Conservation (phyloP, 2,797 vertebrate genomes). For the Enteromius radiatus region DNA sequence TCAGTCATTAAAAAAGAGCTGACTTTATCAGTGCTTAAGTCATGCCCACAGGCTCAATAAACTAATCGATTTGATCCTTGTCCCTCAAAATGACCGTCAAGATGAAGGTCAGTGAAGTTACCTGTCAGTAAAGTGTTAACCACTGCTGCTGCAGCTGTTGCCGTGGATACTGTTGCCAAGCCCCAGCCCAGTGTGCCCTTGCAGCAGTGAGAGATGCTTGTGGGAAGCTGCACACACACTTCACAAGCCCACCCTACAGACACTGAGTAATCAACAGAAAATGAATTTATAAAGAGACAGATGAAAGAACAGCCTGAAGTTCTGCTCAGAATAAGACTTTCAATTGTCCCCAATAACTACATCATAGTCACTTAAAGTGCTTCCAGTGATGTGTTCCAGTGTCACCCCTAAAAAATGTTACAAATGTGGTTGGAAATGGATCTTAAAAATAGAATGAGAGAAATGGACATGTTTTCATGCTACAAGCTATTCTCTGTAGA, state of each 20-base stretch:
- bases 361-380: constrained; percentile 3
- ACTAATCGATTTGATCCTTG: constrained; percentile 17
- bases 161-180: constrained; percentile 74
- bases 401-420: background rate
- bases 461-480: background rate
- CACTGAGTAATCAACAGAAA: constrained; percentile 27
- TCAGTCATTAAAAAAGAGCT: constrained; percentile 12
- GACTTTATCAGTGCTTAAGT: background rate
- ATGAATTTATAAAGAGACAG: constrained; percentile 8
- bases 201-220: constrained; percentile 62
- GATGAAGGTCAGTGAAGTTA: background rate
- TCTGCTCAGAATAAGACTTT: background rate
- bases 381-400: background rate
- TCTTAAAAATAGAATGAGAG: background rate
- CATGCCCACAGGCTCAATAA: background rate
- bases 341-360: background rate
- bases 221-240: constrained; percentile 42
- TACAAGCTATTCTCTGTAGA: background rate
- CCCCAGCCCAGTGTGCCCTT: constrained; percentile 60
- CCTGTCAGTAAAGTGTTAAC: constrained; percentile 69
- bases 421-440: constrained; percentile 2
- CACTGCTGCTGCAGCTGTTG: constrained; percentile 66
- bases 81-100: constrained; percentile 4
- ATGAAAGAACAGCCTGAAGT: constrained; percentile 15
- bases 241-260: constrained; percentile 43